These are phyloP conservation scores for Botia almorhae DNA, from an alignment of 2,797 vertebrate genomes.

Conservation along the genomic window DNA sequence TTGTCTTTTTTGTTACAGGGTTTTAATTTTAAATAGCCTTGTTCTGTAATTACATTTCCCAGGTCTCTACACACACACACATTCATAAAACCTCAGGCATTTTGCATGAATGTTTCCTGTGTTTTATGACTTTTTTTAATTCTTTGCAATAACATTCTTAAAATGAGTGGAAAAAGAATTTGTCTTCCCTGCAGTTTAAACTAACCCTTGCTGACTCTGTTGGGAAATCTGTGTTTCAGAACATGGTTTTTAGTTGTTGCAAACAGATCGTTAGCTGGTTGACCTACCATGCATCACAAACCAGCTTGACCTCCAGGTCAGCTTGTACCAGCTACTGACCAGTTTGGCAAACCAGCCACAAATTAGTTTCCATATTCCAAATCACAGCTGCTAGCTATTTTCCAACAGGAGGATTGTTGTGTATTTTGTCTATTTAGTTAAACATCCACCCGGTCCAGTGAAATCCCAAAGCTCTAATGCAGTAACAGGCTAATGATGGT, in stretches of 20 bases:
- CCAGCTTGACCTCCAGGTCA: too few relatives aligned
- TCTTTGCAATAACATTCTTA: not conserved
- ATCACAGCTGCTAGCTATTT: too few relatives aligned
- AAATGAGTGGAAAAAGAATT: not conserved
- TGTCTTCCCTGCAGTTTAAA: not conserved
- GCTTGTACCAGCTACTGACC: too few relatives aligned
- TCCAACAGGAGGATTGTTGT: not conserved
- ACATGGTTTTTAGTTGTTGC: not conserved
- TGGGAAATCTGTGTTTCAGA: not conserved
- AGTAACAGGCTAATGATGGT: not conserved
- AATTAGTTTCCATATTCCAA: too few relatives aligned
- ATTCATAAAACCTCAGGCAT: not conserved
- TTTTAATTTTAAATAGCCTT: not conserved
- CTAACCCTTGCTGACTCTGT: not conserved
- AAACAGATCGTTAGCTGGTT: not conserved
- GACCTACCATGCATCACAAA: not conserved
- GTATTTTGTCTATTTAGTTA: not conserved
- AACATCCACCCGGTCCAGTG: not conserved
- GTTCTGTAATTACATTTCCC: constrained; percentile 26
- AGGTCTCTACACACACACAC: not conserved
- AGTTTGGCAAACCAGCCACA: not conserved
- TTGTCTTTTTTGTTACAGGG: constrained; percentile 6
- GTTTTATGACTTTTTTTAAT: constrained; percentile 1
- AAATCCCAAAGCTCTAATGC: not conserved
- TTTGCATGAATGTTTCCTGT: constrained; percentile 6